Evolutionary conservation across 2,888 invertebrate genomes (phyloP).

Genomic region (Drosophila meridiana): DNA sequence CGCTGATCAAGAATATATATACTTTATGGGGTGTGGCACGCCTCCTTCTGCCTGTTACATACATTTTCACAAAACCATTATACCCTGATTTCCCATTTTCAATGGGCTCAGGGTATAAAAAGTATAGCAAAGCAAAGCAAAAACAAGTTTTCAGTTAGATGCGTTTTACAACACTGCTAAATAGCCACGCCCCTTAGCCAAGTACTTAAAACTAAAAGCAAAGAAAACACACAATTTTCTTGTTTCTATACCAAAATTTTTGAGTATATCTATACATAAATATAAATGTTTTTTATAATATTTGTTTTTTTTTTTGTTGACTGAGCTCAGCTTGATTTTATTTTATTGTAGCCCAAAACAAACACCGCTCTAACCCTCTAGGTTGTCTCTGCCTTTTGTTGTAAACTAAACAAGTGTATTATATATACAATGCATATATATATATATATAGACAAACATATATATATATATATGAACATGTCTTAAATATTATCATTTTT

Average conservation of each 20-base stretch:
- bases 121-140: not conserved
- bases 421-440: slow-evolving; percentile 65
- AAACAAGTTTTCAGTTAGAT: slow-evolving; percentile 42
- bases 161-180: slow-evolving; percentile 33
- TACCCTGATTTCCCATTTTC: no score
- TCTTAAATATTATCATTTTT: slow-evolving; percentile 61
- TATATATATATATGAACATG: slow-evolving; percentile 36
- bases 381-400: slow-evolving; percentile 78
- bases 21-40: no score
- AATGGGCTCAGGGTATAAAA: no score
- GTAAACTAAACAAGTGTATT: slow-evolving; percentile 73
- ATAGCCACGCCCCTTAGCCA: slow-evolving; percentile 53
- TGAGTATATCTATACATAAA: slow-evolving; percentile 2
- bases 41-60: no score
- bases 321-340: slow-evolving; percentile 48
- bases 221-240: slow-evolving; percentile 12
- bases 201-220: slow-evolving; percentile 43
- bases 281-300: not conserved
- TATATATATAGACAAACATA: slow-evolving; percentile 27
- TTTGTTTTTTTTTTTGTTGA: slow-evolving; percentile 7
- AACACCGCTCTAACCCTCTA: slow-evolving; percentile 58
- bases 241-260: slow-evolving; percentile 38
- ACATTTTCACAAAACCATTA: no score
- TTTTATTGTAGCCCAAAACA: slow-evolving; percentile 19
- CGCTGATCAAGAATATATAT: no score